Evolutionary conservation across 2,797 vertebrate genomes (phyloP), one percentile per base, ranked within the genome.

Genomic region (Halcyon leucocephala): DNA sequence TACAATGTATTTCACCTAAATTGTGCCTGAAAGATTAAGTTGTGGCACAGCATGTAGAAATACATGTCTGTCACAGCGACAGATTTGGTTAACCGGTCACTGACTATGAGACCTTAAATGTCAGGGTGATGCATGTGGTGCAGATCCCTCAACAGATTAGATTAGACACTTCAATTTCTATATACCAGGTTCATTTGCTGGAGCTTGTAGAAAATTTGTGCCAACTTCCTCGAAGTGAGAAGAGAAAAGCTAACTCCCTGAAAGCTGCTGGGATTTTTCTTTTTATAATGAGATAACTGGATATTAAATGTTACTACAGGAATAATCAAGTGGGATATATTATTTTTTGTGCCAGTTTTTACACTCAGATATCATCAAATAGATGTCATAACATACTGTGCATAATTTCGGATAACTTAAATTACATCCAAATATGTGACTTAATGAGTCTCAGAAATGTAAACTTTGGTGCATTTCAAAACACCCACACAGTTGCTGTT

Each of bases 81-180:
- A 91, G 86, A 84, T 94, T 96, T 95, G 81, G 87, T 95, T 96
- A 96, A 93, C 84, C 8, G 35, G 93, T 94, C 90, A 91, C 91
- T 86, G 86, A 70, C 82, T 95, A 39, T 82, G 82, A 85, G 86
- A 93, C 91, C 81, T 94, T 60, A 94, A 95, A 94, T 91, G 96
- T 95, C 95, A 95, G 82, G 41, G 69, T 89, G 84, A 89, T 93
- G 82, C 86, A 91, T 93, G 84, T 71, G 89, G 67, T 93, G 55
- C 82, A 87, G 95, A 94, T 93, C 82, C 41, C 73, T 95, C 80
- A 78, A 42, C 67, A 87, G 94, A 95, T 95, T 89, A 66, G 81
- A 93, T 86, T 83, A 94, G 94, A 89, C 94, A 96, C 82, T 93
- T 95, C 81, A 84, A n/a, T 88, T 90, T 93, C 93, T 82, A 25